phyloP scores from a whole-genome alignment of 1,140 invertebrate genomes.

The Schlechtendalia chinensis region DNA sequence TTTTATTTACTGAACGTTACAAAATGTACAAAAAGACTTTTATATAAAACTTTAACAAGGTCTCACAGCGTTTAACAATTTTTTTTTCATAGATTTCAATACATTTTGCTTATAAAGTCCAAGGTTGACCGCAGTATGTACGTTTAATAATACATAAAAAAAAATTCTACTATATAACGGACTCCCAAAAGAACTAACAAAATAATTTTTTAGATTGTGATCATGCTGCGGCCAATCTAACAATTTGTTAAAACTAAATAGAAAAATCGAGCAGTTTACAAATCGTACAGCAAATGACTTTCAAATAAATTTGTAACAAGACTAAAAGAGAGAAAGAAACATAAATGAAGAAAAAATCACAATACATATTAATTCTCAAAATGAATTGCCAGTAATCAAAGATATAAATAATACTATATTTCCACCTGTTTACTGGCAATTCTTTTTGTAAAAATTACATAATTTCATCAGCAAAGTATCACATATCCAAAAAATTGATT shows the following conservation, averaged over 20 bases:
- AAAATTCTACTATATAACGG: constrained; percentile 26
- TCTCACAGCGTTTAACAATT: constrained; percentile 46
- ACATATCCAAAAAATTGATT: not conserved
- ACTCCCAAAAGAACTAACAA: constrained; percentile 37
- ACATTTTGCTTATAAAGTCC: constrained; percentile 44
- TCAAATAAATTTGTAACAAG: constrained; percentile 44
- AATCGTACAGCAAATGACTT: constrained; percentile 29
- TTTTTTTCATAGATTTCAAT: constrained; percentile 40
- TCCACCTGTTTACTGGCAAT: constrained; percentile 4
- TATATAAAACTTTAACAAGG: constrained; percentile 49
- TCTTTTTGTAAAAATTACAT: constrained; percentile 33
- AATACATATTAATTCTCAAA: constrained; percentile 41
- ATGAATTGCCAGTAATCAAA: constrained; percentile 22
- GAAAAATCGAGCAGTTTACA: constrained; percentile 33
- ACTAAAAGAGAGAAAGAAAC: constrained; percentile 15
- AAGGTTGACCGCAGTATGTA: constrained; percentile 19
- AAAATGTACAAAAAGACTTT: constrained; percentile 49
- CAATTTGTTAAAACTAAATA: constrained; percentile 49
- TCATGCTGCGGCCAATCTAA: constrained; percentile 33
- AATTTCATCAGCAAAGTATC: constrained; percentile 13
- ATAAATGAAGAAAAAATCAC: constrained; percentile 41
- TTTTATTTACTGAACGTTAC: constrained; percentile 49
- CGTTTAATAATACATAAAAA: constrained; percentile 18
- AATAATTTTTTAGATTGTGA: constrained; percentile 17
- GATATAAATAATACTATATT: constrained; percentile 14